Percentiles rank a stretch among this genome's conserved stretches.
phyloP scores from a whole-genome alignment of 2,113 vertebrate genomes.

The Poecilia latipinna region DNA sequence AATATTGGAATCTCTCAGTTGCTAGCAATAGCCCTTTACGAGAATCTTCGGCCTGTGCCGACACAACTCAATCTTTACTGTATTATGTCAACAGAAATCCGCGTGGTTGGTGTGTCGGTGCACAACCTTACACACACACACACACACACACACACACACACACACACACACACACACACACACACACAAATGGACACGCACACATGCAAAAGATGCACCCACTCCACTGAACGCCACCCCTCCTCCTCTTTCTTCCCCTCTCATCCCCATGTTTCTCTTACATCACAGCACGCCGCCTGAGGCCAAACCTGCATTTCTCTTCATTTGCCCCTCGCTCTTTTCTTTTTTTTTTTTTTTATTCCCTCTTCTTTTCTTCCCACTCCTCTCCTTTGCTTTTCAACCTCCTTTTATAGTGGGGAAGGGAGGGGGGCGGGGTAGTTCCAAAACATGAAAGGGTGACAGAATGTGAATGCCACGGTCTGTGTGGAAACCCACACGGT shows the following conservation, averaged over 20 bases:
- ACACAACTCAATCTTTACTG: slow-evolving; percentile 85
- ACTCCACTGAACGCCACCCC: slow-evolving; percentile 58
- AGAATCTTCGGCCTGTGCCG: slow-evolving; percentile 89
- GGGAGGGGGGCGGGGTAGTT: slow-evolving; percentile 29
- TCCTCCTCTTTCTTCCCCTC: slow-evolving; percentile 40
- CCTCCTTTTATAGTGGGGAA: slow-evolving; percentile 63
- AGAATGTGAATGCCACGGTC: slow-evolving; percentile 50
- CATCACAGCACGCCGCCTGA: slow-evolving; percentile 79
- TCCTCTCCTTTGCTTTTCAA: slow-evolving; percentile 68
- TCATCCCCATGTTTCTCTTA: slow-evolving; percentile 72
- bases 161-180: slow-evolving; percentile 28
- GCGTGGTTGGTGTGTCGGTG: slow-evolving; percentile 34
- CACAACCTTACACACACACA: slow-evolving; percentile 22
- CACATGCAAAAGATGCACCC: slow-evolving; percentile 52
- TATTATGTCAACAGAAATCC: slow-evolving; percentile 88
- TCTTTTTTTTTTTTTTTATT: slow-evolving; percentile 47
- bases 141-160: neutral
- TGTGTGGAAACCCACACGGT: slow-evolving; percentile 45
- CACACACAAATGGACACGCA: slow-evolving; percentile 34
- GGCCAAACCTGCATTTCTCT: slow-evolving; percentile 84
- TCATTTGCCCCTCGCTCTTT: slow-evolving; percentile 50
- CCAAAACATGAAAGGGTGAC: slow-evolving; percentile 63
- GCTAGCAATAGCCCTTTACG: slow-evolving; percentile 83
- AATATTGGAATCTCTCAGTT: slow-evolving; percentile 13
- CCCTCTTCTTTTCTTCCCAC: slow-evolving; percentile 57